Base-by-base conservation (phyloP, 2,113 vertebrate species). In the Saccopteryx bilineata region DNA sequence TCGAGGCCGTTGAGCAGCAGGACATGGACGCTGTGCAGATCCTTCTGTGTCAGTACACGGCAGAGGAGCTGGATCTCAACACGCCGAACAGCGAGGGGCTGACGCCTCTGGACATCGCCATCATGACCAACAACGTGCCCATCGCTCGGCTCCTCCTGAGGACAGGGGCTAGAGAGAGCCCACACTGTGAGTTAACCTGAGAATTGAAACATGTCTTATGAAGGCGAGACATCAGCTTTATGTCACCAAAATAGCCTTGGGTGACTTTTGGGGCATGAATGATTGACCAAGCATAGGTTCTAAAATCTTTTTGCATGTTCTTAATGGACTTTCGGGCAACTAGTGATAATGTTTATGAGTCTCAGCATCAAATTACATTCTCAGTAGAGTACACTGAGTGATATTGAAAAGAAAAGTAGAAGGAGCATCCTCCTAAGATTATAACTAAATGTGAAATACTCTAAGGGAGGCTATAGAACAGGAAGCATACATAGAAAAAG, bases 1-100 rank as follows among this genome's bases (percentile, higher is more conserved):
- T 99, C 5, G 99, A 99, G 97, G 99, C 99, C 0, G 99, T 99
- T 50, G 99, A 99, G 95, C 99, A 99, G 98, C 99, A 99, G 98
- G 99, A 99, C 96, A 96, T 99, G 97, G 99, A 99, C 14, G 97
- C 99, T 2, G 99, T 99, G 65, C 99, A 99, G 98, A 98, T 99
- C 66, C 99, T 99, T 52, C 98, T 99, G 21, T 99, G 98, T 96
- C 99, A 99, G 96, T 99, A 99, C 88, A 99, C 99, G 0, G 96
- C 98, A 0, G 99, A 99, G 18, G 99, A 99, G n/a, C 98, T 99
- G 97, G 99, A 99, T 97, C 98, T 99, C 85, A 99, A 99, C 98
- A 99, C 99, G 0, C 99, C 99, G 5, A 99, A 99, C 98, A 99
- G 99, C 2, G 99, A 99, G 94, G 99, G 99, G 24, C 96, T 99